A percentile compares a stretch with the other conserved stretches of the same genome.
Evolutionary conservation across 2,113 vertebrate species (phyloP).

Genomic region (Dasypus novemcinctus): DNA sequence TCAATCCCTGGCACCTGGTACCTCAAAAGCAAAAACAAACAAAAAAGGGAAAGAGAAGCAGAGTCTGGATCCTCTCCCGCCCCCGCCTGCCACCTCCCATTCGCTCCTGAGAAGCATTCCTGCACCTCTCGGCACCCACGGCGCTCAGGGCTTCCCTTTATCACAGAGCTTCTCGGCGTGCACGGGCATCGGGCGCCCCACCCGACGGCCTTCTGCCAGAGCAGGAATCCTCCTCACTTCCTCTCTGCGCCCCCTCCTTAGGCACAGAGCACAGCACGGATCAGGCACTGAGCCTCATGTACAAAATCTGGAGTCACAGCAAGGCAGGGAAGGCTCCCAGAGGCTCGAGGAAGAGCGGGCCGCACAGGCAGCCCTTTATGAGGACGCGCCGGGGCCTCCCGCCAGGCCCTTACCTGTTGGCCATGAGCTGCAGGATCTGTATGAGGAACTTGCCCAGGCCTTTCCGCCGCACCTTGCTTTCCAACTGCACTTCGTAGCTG

Average conservation of each 20-base stretch:
- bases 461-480: conserved; percentile 91
- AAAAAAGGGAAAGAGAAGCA: not conserved
- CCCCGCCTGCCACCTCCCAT: not conserved
- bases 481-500: conserved; percentile 96
- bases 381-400: rapidly evolving
- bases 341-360: not conserved
- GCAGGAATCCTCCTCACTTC: not conserved
- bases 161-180: not conserved
- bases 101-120: not conserved
- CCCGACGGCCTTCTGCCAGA: not conserved
- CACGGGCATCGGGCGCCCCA: rapidly evolving
- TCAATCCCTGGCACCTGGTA: too few relatives aligned
- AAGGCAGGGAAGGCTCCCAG: not conserved
- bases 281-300: not conserved
- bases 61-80: not conserved
- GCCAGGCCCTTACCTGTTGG: conserved; percentile 88
- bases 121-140: not conserved
- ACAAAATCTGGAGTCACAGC: not conserved
- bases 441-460: conserved; percentile 96
- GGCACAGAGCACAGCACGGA: not conserved
- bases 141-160: not conserved
- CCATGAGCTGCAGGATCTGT: conserved; percentile 95
- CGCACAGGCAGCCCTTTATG: too few relatives aligned
- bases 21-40: too few relatives aligned
- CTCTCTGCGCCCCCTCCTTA: not conserved